Conservation (phyloP, 2,113 vertebrate species). For the Aramus guarauna region DNA sequence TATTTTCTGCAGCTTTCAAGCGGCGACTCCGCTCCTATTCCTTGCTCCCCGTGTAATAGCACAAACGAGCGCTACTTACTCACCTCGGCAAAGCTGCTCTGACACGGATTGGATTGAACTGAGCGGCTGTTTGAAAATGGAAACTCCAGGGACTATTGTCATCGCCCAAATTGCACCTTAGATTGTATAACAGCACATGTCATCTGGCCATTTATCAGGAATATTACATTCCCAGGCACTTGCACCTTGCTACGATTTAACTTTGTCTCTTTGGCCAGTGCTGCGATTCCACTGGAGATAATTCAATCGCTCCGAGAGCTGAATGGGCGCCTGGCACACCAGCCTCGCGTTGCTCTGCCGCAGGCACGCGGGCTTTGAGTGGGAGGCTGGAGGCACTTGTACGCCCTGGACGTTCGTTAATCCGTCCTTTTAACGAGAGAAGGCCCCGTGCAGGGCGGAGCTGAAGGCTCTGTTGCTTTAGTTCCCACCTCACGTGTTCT, state of each 20-base stretch:
- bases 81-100: slow-evolving; percentile 57
- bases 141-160: slow-evolving; percentile 74
- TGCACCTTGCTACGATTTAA: slow-evolving; percentile 67
- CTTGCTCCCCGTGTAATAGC: slow-evolving; percentile 22
- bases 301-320: slow-evolving; percentile 66
- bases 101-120: slow-evolving; percentile 68
- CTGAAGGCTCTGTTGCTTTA: neutral
- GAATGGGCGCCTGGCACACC: slow-evolving; percentile 10
- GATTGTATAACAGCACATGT: slow-evolving; percentile 65
- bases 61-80: slow-evolving; percentile 64
- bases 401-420: neutral
- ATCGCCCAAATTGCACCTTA: slow-evolving; percentile 68
- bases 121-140: slow-evolving; percentile 67
- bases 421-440: neutral
- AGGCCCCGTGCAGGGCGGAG: rapidly evolving
- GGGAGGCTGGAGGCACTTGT: neutral
- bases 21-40: slow-evolving; percentile 14
- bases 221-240: slow-evolving; percentile 73
- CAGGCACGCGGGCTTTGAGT: neutral
- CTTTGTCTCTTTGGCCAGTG: slow-evolving; percentile 63
- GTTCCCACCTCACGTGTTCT: neutral
- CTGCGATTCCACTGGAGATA: slow-evolving; percentile 63
- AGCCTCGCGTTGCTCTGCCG: neutral
- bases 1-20: slow-evolving; percentile 33
- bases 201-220: slow-evolving; percentile 70